These are phyloP conservation scores for Mya arenaria DNA, from an alignment of 1,140 invertebrate genomes.

Conservation along the genomic window DNA sequence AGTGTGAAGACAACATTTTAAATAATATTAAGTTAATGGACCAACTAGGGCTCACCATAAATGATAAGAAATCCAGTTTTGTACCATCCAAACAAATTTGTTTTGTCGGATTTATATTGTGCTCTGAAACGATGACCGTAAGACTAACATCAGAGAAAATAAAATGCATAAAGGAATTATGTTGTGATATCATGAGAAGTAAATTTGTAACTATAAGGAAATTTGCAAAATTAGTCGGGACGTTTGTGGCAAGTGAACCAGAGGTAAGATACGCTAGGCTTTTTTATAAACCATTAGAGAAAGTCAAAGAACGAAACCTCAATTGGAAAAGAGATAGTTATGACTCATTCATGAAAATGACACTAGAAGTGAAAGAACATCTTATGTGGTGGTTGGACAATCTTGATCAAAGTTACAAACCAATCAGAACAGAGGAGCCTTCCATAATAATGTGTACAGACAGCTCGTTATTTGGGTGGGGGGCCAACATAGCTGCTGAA, in stretches of 20 bases:
- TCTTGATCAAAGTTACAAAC: not conserved
- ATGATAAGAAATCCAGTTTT: not conserved
- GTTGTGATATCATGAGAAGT: not conserved
- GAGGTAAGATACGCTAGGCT: not conserved
- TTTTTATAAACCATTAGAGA: not conserved
- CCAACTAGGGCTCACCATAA: not conserved
- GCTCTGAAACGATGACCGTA: not conserved
- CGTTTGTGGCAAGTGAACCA: not conserved
- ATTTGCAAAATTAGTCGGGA: conserved; percentile 6
- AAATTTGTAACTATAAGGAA: not conserved
- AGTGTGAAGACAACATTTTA: not conserved
- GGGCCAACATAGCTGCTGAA: not conserved
- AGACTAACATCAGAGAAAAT: not conserved
- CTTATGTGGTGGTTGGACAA: not conserved
- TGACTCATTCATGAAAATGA: not conserved
- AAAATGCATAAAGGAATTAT: not conserved
- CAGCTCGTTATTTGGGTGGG: not conserved
- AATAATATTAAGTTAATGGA: not conserved
- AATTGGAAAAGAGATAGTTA: not conserved
- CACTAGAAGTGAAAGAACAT: not conserved
- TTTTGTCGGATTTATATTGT: not conserved
- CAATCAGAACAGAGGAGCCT: not conserved
- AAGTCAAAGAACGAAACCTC: not conserved
- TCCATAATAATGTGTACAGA: not conserved
- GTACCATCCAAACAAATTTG: not conserved